These are phyloP conservation scores for Eulemur macaco DNA, from an alignment of 2,113 vertebrate genomes.

Conservation along the genomic window DNA sequence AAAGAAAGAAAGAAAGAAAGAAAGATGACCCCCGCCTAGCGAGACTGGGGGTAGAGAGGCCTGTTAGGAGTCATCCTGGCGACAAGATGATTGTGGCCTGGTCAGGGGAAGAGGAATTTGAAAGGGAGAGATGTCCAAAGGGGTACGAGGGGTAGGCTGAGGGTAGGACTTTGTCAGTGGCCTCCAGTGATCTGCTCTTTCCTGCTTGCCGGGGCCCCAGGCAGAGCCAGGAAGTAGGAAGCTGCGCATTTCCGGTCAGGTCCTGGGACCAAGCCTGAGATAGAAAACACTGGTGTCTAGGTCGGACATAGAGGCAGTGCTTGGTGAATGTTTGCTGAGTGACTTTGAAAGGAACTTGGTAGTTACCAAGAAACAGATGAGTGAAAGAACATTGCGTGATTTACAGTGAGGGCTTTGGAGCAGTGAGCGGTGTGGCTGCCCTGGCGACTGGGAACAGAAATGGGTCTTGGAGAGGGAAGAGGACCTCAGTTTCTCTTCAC, in stretches of 20 bases:
- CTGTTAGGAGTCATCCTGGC: neutral
- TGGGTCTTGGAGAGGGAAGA: neutral
- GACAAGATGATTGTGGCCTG: neutral
- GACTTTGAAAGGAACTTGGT: neutral
- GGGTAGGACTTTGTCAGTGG: neutral
- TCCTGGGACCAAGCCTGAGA: neutral
- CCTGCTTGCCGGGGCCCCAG: neutral
- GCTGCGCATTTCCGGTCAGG: neutral
- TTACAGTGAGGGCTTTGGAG: neutral
- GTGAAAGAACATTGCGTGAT: neutral
- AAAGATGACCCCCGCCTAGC: neutral
- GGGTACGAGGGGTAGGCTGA: neutral
- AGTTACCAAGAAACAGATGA: neutral
- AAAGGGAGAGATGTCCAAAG: neutral
- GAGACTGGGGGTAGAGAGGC: neutral
- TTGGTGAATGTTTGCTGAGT: neutral
- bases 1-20: neutral
- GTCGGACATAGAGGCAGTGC: neutral
- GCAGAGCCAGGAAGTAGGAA: neutral
- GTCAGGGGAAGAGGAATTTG: neutral
- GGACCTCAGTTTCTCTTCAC: neutral
- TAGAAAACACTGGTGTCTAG: accelerated
- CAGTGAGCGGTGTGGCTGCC: neutral
- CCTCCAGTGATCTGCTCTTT: neutral
- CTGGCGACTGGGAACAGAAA: accelerated